Evolutionary conservation across 2,113 vertebrate species (phyloP).

Genomic region (Gymnocephalus cernua): DNA sequence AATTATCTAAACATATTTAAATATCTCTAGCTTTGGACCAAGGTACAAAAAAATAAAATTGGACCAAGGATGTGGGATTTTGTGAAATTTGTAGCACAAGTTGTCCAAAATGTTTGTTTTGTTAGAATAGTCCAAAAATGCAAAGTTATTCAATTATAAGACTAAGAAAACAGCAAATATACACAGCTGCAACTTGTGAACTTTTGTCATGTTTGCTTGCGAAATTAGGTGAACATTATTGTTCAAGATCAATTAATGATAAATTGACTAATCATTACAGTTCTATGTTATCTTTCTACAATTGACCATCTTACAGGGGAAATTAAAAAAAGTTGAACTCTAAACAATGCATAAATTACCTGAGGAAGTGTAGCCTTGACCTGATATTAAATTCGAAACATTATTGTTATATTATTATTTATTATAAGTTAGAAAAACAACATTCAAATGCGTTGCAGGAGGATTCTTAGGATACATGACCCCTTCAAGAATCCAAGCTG

Average conservation of each 20-base stretch:
- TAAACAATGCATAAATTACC: constrained; percentile 8
- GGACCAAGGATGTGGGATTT: too few species aligned
- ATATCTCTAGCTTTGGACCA: not conserved
- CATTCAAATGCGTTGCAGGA: not conserved
- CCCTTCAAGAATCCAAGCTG: constrained; percentile 45
- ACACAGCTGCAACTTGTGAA: not conserved
- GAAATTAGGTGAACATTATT: not conserved
- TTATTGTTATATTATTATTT: constrained; percentile 2
- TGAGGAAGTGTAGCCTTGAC: not conserved
- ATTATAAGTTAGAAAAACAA: constrained; percentile 18
- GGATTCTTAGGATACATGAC: constrained; percentile 33
- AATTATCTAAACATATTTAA: not conserved
- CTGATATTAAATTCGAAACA: constrained; percentile 14
- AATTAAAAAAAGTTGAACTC: not conserved
- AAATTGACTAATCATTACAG: not conserved
- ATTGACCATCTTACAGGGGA: not conserved
- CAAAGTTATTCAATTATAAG: too few species aligned
- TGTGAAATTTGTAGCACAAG: not conserved
- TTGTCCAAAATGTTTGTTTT: too few species aligned
- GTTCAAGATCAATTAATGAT: not conserved
- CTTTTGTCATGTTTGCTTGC: not conserved
- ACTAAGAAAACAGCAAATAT: not conserved
- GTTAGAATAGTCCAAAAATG: too few species aligned
- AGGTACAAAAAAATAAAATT: not conserved
- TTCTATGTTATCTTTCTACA: not conserved